A percentile compares a stretch with the other conserved stretches of the same genome.
Evolutionary conservation across 2,797 vertebrate genomes (phyloP).

Genomic region (Cuniculus paca): DNA sequence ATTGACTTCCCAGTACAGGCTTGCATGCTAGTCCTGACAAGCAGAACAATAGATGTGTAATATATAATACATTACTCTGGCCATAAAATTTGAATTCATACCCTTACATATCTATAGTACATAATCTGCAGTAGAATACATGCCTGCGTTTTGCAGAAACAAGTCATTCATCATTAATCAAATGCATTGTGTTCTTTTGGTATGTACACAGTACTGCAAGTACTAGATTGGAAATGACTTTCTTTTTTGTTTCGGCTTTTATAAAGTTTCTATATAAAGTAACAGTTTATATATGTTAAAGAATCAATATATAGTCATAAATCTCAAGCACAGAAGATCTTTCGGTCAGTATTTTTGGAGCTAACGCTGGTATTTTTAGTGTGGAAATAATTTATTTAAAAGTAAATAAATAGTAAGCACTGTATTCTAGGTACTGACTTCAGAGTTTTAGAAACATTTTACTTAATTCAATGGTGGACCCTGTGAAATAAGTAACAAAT

Average conservation of each 20-base stretch:
- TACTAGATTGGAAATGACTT: neutral
- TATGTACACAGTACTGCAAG: neutral
- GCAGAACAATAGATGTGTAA: neutral
- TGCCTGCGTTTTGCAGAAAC: neutral
- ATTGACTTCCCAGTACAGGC: neutral
- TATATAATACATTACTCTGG: neutral
- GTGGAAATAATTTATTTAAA: neutral
- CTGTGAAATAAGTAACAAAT: neutral
- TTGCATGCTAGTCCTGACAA: neutral
- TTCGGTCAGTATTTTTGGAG: neutral
- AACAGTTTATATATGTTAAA: conserved; percentile 20
- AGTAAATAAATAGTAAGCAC: conserved; percentile 9
- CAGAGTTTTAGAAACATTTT: conserved; percentile 13
- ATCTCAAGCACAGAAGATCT: neutral
- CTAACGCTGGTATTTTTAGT: neutral
- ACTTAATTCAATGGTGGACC: neutral
- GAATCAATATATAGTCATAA: neutral
- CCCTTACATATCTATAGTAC: neutral
- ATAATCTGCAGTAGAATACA: neutral
- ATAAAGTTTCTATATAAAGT: neutral
- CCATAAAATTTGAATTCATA: neutral
- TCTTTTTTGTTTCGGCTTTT: neutral
- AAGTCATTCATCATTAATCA: neutral
- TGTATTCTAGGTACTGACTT: neutral
- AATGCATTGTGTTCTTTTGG: neutral